Base-by-base conservation (phyloP, 53 echinoderm and acorn worm species). In the Holothuria leucospilota region DNA sequence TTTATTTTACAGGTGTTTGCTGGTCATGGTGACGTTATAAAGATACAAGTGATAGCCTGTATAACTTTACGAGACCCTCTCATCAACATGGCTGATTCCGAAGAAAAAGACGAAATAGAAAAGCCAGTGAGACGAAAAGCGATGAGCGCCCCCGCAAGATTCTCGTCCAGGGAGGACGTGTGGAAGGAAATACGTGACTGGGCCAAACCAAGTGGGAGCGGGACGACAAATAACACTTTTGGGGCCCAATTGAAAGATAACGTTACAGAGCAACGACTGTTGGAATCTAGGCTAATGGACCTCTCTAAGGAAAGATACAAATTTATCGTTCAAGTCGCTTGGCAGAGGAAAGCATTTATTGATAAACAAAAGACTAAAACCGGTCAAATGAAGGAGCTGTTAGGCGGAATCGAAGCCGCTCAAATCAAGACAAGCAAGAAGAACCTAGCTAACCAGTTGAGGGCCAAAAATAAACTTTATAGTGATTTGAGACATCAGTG, bases 261-360 rank as follows among this genome's bases (percentile, higher is more conserved):
- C 53, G 86, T 99, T n/a, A 99, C 99, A 2, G 99, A 99, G 70
- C 99, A 99, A 66, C 72, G 99, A 23, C 72, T 99, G 83, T 92
- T 99, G 8, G 99, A 99, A 66, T 88, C 90, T 23, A 81, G 95
- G 16, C 88, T 99, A 14, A 80, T 95, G 69, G 99, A 99, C 73
- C 85, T 99, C 12, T 99, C 99, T 15, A 99, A 92, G 71, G 99
- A 99, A 81, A 67, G 99, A 26, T 95, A 99, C 52, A 99, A 99
- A 64, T 98, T 99, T 62, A 99, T 95, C 39, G 92, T 95, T 15
- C 99, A 99, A 68, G 94, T 99, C 39, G 93, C 95, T 11, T 95
- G 95, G 95, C 95, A 99, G 61, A 58, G 99, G 68, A 99, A 99
- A 85, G 94, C 95, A n/a, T 99, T 99, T 61, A 39, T 99, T n/a